Evolutionary conservation across 2,113 vertebrate genomes (phyloP).

Genomic region (Ammodytes marinus): DNA sequence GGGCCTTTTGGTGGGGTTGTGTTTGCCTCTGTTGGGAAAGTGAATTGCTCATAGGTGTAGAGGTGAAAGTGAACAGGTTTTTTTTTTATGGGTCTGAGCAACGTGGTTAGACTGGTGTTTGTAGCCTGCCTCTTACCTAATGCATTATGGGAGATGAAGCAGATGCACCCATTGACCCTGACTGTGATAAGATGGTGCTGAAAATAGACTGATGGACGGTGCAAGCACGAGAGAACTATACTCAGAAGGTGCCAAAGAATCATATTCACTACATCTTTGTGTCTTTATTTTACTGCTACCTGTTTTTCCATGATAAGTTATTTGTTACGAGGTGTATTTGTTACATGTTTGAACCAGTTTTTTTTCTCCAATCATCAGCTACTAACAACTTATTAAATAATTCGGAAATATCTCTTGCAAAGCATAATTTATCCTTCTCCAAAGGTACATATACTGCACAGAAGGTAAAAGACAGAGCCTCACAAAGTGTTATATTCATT

Average conservation of each 20-base stretch:
- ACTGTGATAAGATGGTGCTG: not conserved
- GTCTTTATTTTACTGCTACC: not conserved
- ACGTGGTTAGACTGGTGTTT: not conserved
- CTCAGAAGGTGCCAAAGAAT: not conserved
- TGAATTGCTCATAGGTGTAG: not conserved
- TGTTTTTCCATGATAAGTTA: not conserved
- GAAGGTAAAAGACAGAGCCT: not conserved
- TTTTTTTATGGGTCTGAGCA: not conserved
- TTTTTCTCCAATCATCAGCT: no score
- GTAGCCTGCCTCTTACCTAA: not conserved
- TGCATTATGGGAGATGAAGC: not conserved
- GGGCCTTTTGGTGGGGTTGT: constrained; percentile 34
- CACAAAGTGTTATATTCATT: not conserved
- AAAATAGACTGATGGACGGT: not conserved
- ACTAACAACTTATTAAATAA: no score
- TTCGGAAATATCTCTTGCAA: no score
- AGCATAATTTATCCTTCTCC: no score
- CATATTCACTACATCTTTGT: not conserved
- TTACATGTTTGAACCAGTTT: no score
- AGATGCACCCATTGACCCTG: not conserved
- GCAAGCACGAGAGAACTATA: not conserved
- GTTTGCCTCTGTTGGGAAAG: constrained; percentile 21
- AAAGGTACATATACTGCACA: no score
- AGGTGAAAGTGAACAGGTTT: not conserved
- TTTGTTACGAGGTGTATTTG: not conserved